A percentile compares a stretch with the other conserved stretches of the same genome.
These are phyloP conservation scores for Omphaloscelis lunosa DNA, from an alignment of 2,888 invertebrate genomes.

Conservation along the genomic window DNA sequence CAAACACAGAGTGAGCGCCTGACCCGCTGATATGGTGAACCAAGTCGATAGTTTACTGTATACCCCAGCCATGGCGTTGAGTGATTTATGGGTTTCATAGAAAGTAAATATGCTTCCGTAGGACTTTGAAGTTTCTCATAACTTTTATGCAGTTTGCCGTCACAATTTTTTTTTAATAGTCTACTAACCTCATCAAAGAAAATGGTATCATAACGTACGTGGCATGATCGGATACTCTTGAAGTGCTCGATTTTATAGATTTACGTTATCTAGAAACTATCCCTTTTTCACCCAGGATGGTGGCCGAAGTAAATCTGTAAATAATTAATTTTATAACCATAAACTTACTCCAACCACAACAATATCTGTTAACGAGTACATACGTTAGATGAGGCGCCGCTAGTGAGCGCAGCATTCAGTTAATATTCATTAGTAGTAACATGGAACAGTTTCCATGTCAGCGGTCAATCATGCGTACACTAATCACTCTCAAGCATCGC, in stretches of 20 bases:
- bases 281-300: not conserved
- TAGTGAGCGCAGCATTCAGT: conserved; percentile 11
- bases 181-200: not conserved
- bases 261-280: not conserved
- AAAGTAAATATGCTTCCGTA: conserved; percentile 2
- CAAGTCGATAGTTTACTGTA: conserved; percentile 22
- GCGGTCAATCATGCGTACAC: not conserved
- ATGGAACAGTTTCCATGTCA: conserved; percentile 1
- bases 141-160: not conserved
- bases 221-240: not conserved
- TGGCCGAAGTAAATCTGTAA: not conserved
- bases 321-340: not conserved
- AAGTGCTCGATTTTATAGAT: not conserved
- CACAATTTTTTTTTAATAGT: not conserved
- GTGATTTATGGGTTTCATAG: conserved; percentile 38
- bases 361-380: not conserved
- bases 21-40: conserved; percentile 28
- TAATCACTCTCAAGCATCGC: conserved; percentile 2
- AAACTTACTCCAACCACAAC: not conserved
- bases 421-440: conserved; percentile 30
- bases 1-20: conserved; percentile 14
- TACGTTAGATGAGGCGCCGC: not conserved
- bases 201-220: not conserved
- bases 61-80: conserved; percentile 11
- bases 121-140: not conserved